Conservation (phyloP, 2,888 invertebrate species). For the Ametastegia equiseti region DNA sequence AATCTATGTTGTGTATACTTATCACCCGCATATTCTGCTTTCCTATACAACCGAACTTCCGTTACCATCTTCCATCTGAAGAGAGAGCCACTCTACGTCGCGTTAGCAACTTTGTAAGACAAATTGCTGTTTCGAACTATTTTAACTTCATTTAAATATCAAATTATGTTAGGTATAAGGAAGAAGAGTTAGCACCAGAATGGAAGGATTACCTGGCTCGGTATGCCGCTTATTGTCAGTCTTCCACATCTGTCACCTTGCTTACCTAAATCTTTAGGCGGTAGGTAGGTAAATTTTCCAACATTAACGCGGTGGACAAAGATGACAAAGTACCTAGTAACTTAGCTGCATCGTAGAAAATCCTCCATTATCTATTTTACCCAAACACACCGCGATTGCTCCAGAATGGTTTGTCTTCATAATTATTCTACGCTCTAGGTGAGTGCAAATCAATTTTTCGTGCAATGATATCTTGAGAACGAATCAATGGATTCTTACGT, state of each 20-base stretch:
- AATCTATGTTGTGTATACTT: constrained; percentile 12
- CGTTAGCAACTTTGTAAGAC: constrained; percentile 63
- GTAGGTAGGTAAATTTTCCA: not conserved
- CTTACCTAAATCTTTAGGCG: not conserved
- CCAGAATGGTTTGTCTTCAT: too few species aligned
- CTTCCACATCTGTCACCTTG: constrained; percentile 31
- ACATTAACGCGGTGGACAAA: not conserved
- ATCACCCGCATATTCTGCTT: constrained; percentile 32
- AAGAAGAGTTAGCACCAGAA: constrained; percentile 57
- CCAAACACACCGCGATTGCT: too few species aligned
- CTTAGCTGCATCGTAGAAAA: too few species aligned
- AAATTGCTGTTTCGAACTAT: constrained; percentile 71
- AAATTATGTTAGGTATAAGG: constrained; percentile 65
- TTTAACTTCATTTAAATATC: constrained; percentile 72
- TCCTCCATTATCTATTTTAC: too few species aligned
- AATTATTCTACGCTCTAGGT: too few species aligned
- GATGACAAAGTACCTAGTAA: not conserved
- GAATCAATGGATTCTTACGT: too few species aligned
- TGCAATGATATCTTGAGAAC: too few species aligned
- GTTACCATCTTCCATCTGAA: not conserved
- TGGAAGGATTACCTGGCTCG: constrained; percentile 53
- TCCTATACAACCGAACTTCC: constrained; percentile 1
- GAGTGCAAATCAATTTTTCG: too few species aligned
- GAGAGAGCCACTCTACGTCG: not conserved
- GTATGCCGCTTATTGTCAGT: constrained; percentile 21